Evolutionary conservation across 2,797 vertebrate species (phyloP).

Genomic region (Perodicticus potto): DNA sequence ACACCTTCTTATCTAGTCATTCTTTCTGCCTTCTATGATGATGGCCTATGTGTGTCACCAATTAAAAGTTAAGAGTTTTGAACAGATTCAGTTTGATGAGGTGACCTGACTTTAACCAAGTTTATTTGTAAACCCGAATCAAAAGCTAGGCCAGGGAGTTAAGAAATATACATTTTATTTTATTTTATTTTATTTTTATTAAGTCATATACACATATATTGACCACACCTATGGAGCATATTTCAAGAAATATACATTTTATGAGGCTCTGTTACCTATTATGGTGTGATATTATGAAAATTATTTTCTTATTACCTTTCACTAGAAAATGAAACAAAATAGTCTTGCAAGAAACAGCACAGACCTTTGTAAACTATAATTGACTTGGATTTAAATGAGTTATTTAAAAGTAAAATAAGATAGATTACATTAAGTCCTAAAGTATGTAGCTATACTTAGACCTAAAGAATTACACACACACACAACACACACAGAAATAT

Average conservation of each 20-base stretch:
- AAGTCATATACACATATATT: too few relatives aligned
- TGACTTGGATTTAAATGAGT: not conserved
- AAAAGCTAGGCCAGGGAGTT: not conserved
- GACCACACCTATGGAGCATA: too few relatives aligned
- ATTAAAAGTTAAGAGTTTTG: not conserved
- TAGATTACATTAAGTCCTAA: not conserved
- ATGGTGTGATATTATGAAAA: not conserved
- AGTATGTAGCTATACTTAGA: not conserved
- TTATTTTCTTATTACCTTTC: not conserved
- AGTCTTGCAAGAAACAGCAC: not conserved
- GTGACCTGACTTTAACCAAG: not conserved
- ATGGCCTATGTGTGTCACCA: not conserved
- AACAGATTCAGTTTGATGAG: not conserved
- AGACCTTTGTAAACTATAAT: not conserved
- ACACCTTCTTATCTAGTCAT: not conserved
- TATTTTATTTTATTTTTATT: too few relatives aligned
- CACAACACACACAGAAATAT: not conserved
- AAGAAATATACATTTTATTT: not conserved
- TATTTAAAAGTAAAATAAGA: not conserved
- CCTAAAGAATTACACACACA: not conserved
- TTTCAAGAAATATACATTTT: not conserved
- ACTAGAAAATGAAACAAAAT: not conserved
- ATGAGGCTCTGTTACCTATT: not conserved
- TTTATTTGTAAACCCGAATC: not conserved
- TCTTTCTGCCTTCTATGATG: not conserved